Conservation (phyloP, 2,888 invertebrate genomes). For the Azorinus chamasolen region DNA sequence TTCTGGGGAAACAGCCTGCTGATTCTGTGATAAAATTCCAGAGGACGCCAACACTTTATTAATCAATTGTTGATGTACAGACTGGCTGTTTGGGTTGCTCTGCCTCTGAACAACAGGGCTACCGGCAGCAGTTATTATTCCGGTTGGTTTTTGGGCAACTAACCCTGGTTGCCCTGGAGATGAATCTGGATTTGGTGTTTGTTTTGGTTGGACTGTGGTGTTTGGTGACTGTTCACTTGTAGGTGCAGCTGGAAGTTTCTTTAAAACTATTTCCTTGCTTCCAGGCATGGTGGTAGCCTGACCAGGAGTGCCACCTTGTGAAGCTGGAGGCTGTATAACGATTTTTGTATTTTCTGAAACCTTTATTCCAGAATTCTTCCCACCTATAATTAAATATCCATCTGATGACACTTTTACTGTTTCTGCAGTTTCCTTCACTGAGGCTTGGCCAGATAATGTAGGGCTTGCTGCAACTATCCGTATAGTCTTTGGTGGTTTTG, state of each 20-base stretch:
- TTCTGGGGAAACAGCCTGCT: background rate
- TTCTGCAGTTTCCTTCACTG: constrained; percentile 55
- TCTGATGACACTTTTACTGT: constrained; percentile 59
- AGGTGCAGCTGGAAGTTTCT: constrained; percentile 36
- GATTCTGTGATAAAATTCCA: constrained; percentile 10
- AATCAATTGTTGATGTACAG: constrained; percentile 6
- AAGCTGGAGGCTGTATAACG: constrained; percentile 58
- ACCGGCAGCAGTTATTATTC: no score
- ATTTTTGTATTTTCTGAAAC: constrained; percentile 61
- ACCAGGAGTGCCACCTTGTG: background rate
- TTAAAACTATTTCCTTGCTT: constrained; percentile 25
- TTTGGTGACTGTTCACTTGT: no score
- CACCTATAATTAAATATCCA: constrained; percentile 58
- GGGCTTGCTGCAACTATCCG: constrained; percentile 40
- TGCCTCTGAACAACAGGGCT: no score
- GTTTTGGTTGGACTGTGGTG: no score
- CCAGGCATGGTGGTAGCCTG: background rate
- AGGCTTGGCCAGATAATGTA: constrained; percentile 13
- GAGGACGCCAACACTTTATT: constrained; percentile 12
- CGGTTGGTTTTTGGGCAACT: no score
- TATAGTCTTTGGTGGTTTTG: constrained; percentile 44
- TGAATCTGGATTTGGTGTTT: no score
- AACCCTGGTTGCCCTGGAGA: no score
- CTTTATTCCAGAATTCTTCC: constrained; percentile 58
- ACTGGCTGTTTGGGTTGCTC: no score